phyloP scores from a whole-genome alignment of 92 coral and sea anemone genomes.

The Actinostola sp. region DNA sequence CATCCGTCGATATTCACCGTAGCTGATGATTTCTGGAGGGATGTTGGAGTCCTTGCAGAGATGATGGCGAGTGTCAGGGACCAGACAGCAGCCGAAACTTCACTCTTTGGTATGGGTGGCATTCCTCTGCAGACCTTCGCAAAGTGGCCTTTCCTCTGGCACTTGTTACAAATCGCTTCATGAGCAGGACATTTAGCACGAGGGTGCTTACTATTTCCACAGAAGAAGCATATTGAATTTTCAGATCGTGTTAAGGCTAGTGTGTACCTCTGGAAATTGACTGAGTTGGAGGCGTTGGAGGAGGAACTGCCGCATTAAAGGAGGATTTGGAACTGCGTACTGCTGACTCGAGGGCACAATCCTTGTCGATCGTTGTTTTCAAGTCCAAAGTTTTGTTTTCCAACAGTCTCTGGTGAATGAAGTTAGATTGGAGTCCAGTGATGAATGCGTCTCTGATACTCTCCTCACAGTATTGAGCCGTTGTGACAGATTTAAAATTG shows the following conservation, averaged over 20 bases:
- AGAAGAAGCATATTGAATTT: conserved; percentile 34
- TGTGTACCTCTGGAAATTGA: conserved; percentile 10
- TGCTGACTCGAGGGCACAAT: conserved; percentile 40
- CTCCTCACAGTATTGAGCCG: conserved; percentile 39
- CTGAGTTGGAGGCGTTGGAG: background rate
- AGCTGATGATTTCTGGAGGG: conserved; percentile 47
- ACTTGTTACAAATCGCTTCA: conserved; percentile 35
- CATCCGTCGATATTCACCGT: conserved; percentile 36
- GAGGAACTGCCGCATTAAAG: conserved; percentile 38
- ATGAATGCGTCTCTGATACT: conserved; percentile 47
- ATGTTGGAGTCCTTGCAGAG: conserved; percentile 28
- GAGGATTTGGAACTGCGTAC: conserved; percentile 38
- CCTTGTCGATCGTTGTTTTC: conserved; percentile 50
- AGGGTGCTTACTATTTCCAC: conserved; percentile 42
- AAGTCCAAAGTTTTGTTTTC: conserved; percentile 49
- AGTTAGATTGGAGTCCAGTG: conserved; percentile 48
- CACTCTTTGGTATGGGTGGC: conserved; percentile 1
- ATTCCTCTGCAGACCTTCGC: conserved; percentile 44
- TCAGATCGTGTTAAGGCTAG: conserved; percentile 38
- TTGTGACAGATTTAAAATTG: conserved; percentile 41
- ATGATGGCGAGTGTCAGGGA: conserved; percentile 65
- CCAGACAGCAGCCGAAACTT: conserved; percentile 68
- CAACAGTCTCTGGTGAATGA: conserved; percentile 40
- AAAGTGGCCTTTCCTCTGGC: conserved; percentile 45
- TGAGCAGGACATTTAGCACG: conserved; percentile 40